These are phyloP conservation scores for Brassicogethes aeneus DNA, from an alignment of 2,888 invertebrate species.

Conservation along the genomic window DNA sequence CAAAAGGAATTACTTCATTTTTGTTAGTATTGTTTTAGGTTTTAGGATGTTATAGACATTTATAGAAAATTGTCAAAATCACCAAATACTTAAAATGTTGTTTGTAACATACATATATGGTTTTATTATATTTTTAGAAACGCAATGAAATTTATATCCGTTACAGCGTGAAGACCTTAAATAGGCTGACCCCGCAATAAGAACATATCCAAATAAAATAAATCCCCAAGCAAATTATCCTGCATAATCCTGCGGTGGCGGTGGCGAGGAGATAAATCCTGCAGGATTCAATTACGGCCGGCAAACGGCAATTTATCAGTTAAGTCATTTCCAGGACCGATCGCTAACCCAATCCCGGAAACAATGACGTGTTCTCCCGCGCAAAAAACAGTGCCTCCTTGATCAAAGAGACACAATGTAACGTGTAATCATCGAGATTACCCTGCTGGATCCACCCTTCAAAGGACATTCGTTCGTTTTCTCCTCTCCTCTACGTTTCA, in stretches of 20 bases:
- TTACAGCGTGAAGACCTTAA: too few species aligned
- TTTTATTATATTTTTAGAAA: too few species aligned
- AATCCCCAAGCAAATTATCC: not conserved
- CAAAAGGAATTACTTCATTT: too few species aligned
- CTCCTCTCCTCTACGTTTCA: constrained; percentile 1
- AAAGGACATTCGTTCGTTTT: constrained; percentile 7
- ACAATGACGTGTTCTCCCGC: constrained; percentile 36
- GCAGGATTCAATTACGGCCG: constrained; percentile 18
- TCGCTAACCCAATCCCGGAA: constrained; percentile 27
- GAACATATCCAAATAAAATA: not conserved
- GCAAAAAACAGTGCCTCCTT: constrained; percentile 38
- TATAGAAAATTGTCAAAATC: too few species aligned
- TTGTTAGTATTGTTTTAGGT: too few species aligned
- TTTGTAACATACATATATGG: too few species aligned
- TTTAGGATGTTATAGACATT: too few species aligned
- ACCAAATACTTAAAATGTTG: too few species aligned
- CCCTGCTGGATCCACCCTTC: constrained; percentile 22
- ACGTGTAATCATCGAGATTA: constrained; percentile 38
- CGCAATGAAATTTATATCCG: too few species aligned
- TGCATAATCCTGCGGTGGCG: not conserved
- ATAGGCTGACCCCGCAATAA: too few species aligned
- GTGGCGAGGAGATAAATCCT: too few species aligned
- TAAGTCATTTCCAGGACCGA: constrained; percentile 15
- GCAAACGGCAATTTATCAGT: constrained; percentile 23
- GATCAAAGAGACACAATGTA: constrained; percentile 38